phyloP scores from a whole-genome alignment of 2,797 vertebrate genomes.

The Emydoidea blandingii region DNA sequence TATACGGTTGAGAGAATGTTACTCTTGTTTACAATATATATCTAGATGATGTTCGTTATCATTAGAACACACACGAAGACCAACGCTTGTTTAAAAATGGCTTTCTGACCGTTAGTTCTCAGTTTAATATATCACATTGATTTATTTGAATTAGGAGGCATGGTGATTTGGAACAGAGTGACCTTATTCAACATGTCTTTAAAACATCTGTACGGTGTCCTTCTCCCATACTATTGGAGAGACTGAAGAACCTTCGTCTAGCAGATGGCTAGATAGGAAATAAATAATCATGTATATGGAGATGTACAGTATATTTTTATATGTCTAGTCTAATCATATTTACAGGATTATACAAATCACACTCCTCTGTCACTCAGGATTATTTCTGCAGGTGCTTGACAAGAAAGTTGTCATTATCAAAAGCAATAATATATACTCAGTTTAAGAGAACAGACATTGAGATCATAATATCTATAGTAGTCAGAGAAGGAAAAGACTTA shows the following conservation, averaged over 20 bases:
- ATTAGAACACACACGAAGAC: neutral
- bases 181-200: neutral
- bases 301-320: rapidly evolving
- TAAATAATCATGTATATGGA: neutral
- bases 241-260: neutral
- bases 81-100: neutral
- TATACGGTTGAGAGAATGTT: neutral
- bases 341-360: neutral
- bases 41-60: neutral
- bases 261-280: neutral
- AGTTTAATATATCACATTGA: neutral
- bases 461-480: neutral
- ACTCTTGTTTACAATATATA: neutral
- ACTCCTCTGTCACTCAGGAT: neutral
- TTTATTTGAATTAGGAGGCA: neutral
- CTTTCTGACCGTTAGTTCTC: neutral
- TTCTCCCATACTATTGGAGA: neutral
- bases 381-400: neutral
- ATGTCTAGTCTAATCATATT: neutral
- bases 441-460: neutral
- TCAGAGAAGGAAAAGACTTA: neutral
- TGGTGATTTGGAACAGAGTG: neutral
- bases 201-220: neutral
- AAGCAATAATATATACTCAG: neutral
- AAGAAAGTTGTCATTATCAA: neutral